These are phyloP conservation scores for Sinonovacula constricta DNA, from an alignment of 1,140 invertebrate genomes.

Conservation along the genomic window DNA sequence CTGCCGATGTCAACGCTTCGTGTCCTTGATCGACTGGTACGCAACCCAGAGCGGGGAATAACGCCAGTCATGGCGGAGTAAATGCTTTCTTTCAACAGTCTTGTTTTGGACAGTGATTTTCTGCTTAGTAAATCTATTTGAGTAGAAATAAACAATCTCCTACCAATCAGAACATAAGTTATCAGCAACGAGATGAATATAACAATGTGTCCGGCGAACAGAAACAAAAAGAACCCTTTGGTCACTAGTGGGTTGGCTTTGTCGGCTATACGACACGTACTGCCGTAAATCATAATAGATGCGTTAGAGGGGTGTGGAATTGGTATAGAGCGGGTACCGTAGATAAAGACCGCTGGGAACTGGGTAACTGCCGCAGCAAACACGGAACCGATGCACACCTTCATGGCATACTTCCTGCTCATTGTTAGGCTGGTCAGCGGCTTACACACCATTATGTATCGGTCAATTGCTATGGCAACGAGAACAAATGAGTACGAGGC, in stretches of 20 bases:
- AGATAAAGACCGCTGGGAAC: constrained; percentile 26
- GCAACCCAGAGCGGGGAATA: too few relatives aligned
- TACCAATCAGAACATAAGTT: constrained; percentile 8
- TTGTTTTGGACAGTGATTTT: background rate
- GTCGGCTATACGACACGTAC: constrained; percentile 28
- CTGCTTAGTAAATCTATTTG: background rate
- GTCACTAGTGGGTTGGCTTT: constrained; percentile 14
- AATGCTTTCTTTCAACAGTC: constrained; percentile 4
- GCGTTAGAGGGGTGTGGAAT: background rate
- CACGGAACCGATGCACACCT: constrained; percentile 13
- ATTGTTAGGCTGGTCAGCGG: constrained; percentile 29
- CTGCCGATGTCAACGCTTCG: too few relatives aligned
- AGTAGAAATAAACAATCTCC: constrained; percentile 19
- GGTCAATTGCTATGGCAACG: constrained; percentile 31
- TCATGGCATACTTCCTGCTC: constrained; percentile 11
- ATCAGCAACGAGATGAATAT: constrained; percentile 18
- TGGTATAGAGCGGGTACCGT: constrained; percentile 17
- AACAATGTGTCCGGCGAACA: constrained; percentile 24
- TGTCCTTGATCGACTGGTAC: too few relatives aligned
- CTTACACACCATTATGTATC: constrained; percentile 34
- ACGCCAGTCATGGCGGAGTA: constrained; percentile 27
- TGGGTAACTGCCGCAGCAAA: constrained; percentile 3
- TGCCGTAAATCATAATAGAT: background rate
- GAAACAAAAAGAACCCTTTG: constrained; percentile 25
- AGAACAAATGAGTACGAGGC: constrained; percentile 39